Evolutionary conservation across 2,113 vertebrate genomes (phyloP).

Genomic region (Kryptolebias marmoratus): DNA sequence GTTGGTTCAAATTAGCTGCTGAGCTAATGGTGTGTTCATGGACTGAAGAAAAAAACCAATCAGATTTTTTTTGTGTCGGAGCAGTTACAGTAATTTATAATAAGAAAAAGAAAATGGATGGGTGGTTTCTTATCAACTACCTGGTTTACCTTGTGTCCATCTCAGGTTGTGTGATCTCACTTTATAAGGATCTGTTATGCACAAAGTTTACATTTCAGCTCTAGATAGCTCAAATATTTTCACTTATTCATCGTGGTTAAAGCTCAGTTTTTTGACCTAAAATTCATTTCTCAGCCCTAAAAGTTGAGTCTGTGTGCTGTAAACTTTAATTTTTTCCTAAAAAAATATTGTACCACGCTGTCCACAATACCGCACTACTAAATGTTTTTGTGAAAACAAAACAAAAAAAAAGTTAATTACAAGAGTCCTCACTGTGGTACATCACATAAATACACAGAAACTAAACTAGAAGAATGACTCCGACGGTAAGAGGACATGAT

Average conservation of each 20-base stretch:
- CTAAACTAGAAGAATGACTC: not conserved
- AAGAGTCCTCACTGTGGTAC: not conserved
- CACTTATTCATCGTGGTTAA: not conserved
- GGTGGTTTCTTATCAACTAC: too few species aligned
- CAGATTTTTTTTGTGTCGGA: too few species aligned
- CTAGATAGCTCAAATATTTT: not conserved
- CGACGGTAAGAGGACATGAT: not conserved
- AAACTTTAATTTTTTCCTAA: conserved; percentile 35
- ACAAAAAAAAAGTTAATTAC: not conserved
- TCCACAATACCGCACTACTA: conserved; percentile 7
- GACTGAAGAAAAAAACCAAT: too few species aligned
- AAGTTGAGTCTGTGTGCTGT: conserved; percentile 23
- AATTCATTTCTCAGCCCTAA: conserved; percentile 20
- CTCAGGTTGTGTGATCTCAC: too few species aligned
- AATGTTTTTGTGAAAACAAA: conserved; percentile 9
- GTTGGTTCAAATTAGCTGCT: too few species aligned
- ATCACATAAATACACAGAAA: not conserved
- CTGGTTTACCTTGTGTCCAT: too few species aligned
- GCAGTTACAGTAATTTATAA: too few species aligned
- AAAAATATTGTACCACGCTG: conserved; percentile 11
- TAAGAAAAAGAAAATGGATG: too few species aligned
- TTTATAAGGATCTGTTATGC: too few species aligned
- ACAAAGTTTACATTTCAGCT: too few species aligned
- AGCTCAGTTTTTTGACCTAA: not conserved
- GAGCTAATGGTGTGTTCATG: too few species aligned